These are phyloP conservation scores for Pyrgus malvae DNA, from an alignment of 2,888 invertebrate genomes.

Conservation along the genomic window DNA sequence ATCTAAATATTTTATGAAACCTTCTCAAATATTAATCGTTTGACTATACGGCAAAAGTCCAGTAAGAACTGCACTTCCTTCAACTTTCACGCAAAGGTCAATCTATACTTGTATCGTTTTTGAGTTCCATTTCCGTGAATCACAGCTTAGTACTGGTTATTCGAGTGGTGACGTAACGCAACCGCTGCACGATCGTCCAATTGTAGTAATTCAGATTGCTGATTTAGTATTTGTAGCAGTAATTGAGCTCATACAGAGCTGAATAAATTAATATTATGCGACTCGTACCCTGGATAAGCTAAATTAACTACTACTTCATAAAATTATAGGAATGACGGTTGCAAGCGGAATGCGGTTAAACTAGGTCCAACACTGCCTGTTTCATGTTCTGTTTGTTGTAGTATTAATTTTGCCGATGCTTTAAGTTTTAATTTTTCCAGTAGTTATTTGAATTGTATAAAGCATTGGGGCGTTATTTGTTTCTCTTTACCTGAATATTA, in stretches of 20 bases:
- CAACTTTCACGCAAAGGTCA: slow-evolving; percentile 15
- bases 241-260: slow-evolving; percentile 15
- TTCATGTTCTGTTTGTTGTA: too few relatives aligned
- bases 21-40: too few relatives aligned
- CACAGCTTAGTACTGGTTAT: slow-evolving; percentile 34
- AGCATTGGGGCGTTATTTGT: too few relatives aligned
- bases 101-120: slow-evolving; percentile 2
- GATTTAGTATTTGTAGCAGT: slow-evolving; percentile 31
- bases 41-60: too few relatives aligned
- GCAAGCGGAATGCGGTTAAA: too few relatives aligned
- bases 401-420: too few relatives aligned
- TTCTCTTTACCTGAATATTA: too few relatives aligned
- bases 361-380: too few relatives aligned
- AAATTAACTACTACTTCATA: neutral
- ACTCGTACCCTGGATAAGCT: neutral
- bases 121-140: slow-evolving; percentile 34
- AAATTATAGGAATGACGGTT: too few relatives aligned
- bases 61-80: neutral
- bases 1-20: too few relatives aligned
- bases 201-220: slow-evolving; percentile 26
- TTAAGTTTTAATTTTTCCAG: too few relatives aligned
- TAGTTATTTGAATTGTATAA: too few relatives aligned
- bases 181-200: slow-evolving; percentile 27
- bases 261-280: neutral
- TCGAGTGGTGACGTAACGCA: slow-evolving; percentile 39